phyloP scores from a whole-genome alignment of 2,888 invertebrate species.

The Diaphora mendica region DNA sequence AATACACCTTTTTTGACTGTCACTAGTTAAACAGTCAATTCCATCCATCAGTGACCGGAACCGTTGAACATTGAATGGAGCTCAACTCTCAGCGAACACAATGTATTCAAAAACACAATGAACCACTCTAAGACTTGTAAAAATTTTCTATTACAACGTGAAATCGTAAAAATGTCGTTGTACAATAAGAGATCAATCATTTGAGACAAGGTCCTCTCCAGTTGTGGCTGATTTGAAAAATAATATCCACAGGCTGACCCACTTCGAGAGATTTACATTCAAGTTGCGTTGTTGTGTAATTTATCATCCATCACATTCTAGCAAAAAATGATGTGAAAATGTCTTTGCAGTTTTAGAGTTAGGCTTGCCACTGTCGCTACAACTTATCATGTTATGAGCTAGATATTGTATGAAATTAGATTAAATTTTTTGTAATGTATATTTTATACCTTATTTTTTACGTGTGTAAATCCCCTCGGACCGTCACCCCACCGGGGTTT shows the following conservation, averaged over 20 bases:
- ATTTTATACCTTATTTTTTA: background rate
- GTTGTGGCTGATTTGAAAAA: constrained; percentile 78
- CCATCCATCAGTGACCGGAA: constrained; percentile 78
- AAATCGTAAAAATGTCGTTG: constrained; percentile 77
- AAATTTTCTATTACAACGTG: constrained; percentile 72
- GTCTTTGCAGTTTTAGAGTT: constrained; percentile 47
- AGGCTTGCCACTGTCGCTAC: constrained; percentile 20
- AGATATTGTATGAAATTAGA: constrained; percentile 13
- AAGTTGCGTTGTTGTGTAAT: constrained; percentile 70
- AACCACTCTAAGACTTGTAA: constrained; percentile 67
- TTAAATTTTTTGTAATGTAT: constrained; percentile 17
- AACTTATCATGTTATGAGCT: constrained; percentile 14
- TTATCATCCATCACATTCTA: constrained; percentile 79
- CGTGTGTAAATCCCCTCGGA: too few relatives aligned
- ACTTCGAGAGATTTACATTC: constrained; percentile 84
- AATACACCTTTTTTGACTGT: constrained; percentile 44
- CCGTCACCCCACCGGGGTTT: too few relatives aligned
- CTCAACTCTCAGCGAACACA: constrained; percentile 56
- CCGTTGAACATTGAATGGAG: constrained; percentile 69
- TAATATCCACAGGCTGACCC: constrained; percentile 79
- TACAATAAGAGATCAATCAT: constrained; percentile 83
- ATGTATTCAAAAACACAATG: constrained; percentile 67
- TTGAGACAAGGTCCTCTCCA: constrained; percentile 68
- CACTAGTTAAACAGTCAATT: constrained; percentile 66
- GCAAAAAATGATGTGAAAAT: constrained; percentile 70